Percentiles rank a stretch among this genome's conserved stretches.
phyloP scores from a whole-genome alignment of 2,113 vertebrate genomes.

The Strix aluco region DNA sequence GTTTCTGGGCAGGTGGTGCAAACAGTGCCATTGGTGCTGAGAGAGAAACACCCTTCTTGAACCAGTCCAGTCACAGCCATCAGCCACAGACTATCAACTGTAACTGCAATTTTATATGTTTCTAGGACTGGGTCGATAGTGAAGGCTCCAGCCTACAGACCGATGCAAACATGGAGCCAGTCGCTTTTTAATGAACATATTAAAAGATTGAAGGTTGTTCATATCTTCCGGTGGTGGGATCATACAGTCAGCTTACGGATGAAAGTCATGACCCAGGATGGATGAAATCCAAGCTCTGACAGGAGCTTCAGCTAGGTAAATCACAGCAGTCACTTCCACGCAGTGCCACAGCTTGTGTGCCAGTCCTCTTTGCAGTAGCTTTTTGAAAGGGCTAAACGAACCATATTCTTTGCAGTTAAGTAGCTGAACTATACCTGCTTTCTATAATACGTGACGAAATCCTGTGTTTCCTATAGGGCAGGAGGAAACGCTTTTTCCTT shows the following conservation, averaged over 20 bases:
- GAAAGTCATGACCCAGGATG: background rate
- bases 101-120: background rate
- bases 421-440: background rate
- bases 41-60: background rate
- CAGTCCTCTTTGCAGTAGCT: background rate
- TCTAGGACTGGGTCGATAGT: background rate
- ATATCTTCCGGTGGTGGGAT: background rate
- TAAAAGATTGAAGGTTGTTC: background rate
- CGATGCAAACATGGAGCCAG: background rate
- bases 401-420: background rate
- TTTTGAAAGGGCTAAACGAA: background rate
- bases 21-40: background rate
- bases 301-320: background rate
- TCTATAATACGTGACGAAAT: background rate
- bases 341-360: rapidly evolving
- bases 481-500: background rate
- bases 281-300: background rate
- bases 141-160: background rate
- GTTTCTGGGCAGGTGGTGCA: background rate
- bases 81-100: background rate
- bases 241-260: rapidly evolving
- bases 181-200: background rate
- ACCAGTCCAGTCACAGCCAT: background rate
- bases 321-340: background rate
- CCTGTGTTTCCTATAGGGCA: rapidly evolving